Evolutionary conservation across 2,797 vertebrate genomes (phyloP).

Genomic region (Pristis pectinata): DNA sequence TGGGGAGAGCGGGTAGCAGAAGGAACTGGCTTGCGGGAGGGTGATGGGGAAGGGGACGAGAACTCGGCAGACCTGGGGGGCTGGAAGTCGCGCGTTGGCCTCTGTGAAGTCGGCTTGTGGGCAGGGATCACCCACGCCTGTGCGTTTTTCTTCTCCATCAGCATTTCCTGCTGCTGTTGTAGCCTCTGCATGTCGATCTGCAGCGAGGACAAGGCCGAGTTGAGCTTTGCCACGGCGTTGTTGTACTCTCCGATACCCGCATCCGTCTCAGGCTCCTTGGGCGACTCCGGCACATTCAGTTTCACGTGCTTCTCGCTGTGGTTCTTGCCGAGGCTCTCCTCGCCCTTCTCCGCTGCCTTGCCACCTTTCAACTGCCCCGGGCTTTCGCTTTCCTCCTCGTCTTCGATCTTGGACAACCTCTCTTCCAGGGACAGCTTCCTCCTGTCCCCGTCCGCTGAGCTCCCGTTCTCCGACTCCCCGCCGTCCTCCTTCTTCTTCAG

Average conservation of each 20-base stretch:
- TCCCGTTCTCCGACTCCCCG: slow-evolving; percentile 44
- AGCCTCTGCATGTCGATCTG: slow-evolving; percentile 85
- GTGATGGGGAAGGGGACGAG: slow-evolving; percentile 64
- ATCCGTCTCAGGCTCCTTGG: slow-evolving; percentile 47
- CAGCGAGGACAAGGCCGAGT: slow-evolving; percentile 72
- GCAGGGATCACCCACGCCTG: slow-evolving; percentile 75
- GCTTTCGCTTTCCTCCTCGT: slow-evolving; percentile 46
- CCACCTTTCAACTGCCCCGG: slow-evolving; percentile 35
- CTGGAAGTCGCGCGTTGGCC: neutral
- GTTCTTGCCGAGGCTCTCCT: neutral
- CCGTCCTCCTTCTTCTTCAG: slow-evolving; percentile 69
- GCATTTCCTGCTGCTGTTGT: slow-evolving; percentile 74
- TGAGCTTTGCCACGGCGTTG: slow-evolving; percentile 79
- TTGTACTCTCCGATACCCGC: slow-evolving; percentile 80
- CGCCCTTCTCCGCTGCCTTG: neutral
- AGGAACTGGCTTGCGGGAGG: slow-evolving; percentile 59
- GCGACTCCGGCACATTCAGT: slow-evolving; percentile 46
- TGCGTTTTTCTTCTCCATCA: slow-evolving; percentile 65
- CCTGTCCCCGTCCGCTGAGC: neutral
- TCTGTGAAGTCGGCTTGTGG: slow-evolving; percentile 49
- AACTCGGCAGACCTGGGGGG: slow-evolving; percentile 41
- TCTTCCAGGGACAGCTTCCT: slow-evolving; percentile 55
- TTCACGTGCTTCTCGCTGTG: neutral
- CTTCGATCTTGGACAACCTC: slow-evolving; percentile 58
- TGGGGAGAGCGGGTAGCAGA: slow-evolving; percentile 61